Evolutionary conservation across 2,797 vertebrate genomes (phyloP).

Genomic region (Acridotheres tristis): DNA sequence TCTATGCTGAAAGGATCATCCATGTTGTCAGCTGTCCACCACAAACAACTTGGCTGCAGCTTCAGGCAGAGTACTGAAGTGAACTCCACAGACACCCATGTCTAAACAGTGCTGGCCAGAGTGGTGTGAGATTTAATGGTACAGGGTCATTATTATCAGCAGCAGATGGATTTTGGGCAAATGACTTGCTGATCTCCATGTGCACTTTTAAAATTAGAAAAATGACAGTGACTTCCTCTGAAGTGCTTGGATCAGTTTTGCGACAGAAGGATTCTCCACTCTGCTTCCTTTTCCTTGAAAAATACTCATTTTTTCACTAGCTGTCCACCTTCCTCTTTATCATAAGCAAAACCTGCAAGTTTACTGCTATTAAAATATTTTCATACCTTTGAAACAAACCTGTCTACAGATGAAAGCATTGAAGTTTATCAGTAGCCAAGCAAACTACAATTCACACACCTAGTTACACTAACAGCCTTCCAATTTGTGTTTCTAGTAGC

Average conservation of each 20-base stretch:
- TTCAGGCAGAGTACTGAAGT: background rate
- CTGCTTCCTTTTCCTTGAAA: background rate
- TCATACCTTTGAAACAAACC: background rate
- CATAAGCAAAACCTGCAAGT: background rate
- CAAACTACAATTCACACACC: background rate
- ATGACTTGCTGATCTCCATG: accelerated
- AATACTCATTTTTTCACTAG: background rate
- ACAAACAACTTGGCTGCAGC: background rate
- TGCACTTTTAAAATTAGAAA: background rate
- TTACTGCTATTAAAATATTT: background rate
- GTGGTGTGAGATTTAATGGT: background rate
- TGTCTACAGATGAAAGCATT: background rate
- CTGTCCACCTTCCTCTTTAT: background rate
- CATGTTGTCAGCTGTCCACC: background rate
- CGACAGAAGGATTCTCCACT: background rate
- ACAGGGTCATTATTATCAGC: background rate
- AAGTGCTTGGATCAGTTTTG: background rate
- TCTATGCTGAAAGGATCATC: background rate
- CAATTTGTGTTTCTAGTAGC: background rate
- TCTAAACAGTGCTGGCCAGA: background rate
- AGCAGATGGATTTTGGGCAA: background rate
- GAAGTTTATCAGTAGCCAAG: background rate
- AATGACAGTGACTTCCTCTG: background rate
- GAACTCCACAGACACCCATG: background rate
- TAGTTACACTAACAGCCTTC: background rate